These are phyloP conservation scores for Dufourea novaeangliae DNA, from an alignment of 1,140 invertebrate genomes.

Conservation along the genomic window DNA sequence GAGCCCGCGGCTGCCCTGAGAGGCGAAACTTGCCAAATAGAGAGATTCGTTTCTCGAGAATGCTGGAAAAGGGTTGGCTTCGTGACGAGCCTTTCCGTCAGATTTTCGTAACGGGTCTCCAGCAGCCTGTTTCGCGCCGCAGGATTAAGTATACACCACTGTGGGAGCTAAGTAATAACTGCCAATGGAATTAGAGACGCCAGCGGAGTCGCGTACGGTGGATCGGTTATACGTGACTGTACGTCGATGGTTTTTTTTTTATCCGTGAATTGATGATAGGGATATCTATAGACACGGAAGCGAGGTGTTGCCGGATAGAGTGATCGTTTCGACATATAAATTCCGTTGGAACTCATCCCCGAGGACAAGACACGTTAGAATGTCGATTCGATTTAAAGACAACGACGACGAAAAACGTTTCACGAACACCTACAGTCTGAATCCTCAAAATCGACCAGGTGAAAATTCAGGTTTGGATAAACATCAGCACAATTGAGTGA, in stretches of 20 bases:
- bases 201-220: conserved; percentile 50
- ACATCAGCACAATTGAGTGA: too few relatives aligned
- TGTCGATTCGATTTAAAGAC: not conserved
- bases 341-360: not conserved
- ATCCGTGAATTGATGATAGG: conserved; percentile 38
- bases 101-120: conserved; percentile 65
- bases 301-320: not conserved
- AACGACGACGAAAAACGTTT: not conserved
- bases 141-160: conserved; percentile 62
- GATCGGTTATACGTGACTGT: conserved; percentile 61
- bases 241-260: conserved; percentile 59
- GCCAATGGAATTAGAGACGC: conserved; percentile 60
- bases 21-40: not conserved
- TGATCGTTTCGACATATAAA: conserved; percentile 21
- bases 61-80: conserved; percentile 42
- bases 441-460: not conserved
- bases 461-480: not conserved
- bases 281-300: conserved; percentile 46
- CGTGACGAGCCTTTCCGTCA: conserved; percentile 36
- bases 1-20: too few relatives aligned
- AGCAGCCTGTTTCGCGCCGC: conserved; percentile 42
- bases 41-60: conserved; percentile 18
- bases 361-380: too few relatives aligned
- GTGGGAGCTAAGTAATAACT: conserved; percentile 64
- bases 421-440: too few relatives aligned